Evolutionary conservation across 2,797 vertebrate genomes (phyloP).

Genomic region (Schizopygopsis malacanthus): DNA sequence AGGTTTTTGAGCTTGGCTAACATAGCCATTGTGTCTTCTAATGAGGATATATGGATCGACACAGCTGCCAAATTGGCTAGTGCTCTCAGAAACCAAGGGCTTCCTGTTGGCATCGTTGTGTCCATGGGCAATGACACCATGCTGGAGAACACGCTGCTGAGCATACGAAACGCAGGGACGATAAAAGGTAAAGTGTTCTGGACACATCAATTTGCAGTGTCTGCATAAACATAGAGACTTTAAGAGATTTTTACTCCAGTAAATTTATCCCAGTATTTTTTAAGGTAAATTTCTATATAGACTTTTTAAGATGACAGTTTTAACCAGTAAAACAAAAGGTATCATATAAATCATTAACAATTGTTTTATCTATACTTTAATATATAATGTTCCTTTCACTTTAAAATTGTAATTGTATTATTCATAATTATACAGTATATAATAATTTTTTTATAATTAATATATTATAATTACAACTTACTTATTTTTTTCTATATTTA

Average conservation of each 20-base stretch:
- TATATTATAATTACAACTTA: neutral
- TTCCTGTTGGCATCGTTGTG: slow-evolving; percentile 75
- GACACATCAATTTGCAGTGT: neutral
- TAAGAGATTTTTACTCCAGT: neutral
- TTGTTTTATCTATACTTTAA: neutral
- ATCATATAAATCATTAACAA: neutral
- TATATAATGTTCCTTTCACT: no score
- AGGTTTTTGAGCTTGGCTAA: slow-evolving; percentile 83
- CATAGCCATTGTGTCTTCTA: slow-evolving; percentile 79
- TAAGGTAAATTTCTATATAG: neutral
- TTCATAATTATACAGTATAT: neutral
- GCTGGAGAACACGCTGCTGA: slow-evolving; percentile 72
- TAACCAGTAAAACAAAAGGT: neutral
- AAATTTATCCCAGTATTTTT: neutral
- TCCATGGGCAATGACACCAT: slow-evolving; percentile 76
- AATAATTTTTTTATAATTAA: no score
- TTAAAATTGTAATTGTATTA: neutral
- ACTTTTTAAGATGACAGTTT: neutral
- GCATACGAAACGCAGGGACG: slow-evolving; percentile 72
- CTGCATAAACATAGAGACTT: neutral
- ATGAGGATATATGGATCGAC: slow-evolving; percentile 82
- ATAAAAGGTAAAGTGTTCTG: slow-evolving; percentile 74
- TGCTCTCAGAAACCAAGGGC: slow-evolving; percentile 76
- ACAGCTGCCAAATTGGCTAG: slow-evolving; percentile 74
- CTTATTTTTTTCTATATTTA: neutral